Evolutionary conservation across 2,797 vertebrate genomes (phyloP).

Genomic region (Pachyuromys duprasi): DNA sequence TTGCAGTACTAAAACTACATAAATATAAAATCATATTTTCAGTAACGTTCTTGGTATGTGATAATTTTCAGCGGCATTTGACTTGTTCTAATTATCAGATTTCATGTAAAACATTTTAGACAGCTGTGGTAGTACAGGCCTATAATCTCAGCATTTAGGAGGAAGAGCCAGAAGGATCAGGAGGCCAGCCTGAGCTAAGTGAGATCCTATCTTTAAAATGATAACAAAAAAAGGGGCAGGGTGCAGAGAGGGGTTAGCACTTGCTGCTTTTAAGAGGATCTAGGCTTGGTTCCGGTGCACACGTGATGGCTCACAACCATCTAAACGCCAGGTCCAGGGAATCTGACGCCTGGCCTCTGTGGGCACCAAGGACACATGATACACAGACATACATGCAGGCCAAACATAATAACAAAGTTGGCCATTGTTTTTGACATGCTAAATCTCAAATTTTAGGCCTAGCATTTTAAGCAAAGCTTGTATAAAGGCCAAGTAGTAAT

Average conservation of each 20-base stretch:
- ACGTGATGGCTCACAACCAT: neutral
- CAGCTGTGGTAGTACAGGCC: neutral
- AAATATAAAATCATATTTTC: constrained; percentile 29
- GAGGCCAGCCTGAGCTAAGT: neutral
- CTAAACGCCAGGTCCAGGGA: neutral
- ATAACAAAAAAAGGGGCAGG: neutral
- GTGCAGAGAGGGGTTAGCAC: neutral
- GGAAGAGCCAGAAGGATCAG: neutral
- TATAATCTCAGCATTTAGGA: neutral
- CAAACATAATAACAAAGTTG: neutral
- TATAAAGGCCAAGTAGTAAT: neutral
- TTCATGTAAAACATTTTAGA: constrained; percentile 32
- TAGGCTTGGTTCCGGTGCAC: neutral
- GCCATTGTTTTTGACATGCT: neutral
- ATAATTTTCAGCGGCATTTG: constrained; percentile 20
- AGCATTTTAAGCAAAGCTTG: constrained; percentile 44
- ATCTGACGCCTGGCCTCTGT: no score
- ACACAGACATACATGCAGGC: neutral
- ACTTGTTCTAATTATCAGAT: constrained; percentile 41
- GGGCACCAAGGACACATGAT: neutral
- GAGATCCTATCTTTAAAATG: neutral
- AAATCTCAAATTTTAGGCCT: constrained; percentile 48
- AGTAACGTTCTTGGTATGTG: constrained; percentile 3
- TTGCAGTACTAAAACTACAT: constrained; percentile 13
- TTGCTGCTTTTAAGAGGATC: neutral